Percentiles rank a stretch among this genome's conserved stretches.
Evolutionary conservation across 2,113 vertebrate genomes (phyloP).

Genomic region (Bambusicola thoracicus): DNA sequence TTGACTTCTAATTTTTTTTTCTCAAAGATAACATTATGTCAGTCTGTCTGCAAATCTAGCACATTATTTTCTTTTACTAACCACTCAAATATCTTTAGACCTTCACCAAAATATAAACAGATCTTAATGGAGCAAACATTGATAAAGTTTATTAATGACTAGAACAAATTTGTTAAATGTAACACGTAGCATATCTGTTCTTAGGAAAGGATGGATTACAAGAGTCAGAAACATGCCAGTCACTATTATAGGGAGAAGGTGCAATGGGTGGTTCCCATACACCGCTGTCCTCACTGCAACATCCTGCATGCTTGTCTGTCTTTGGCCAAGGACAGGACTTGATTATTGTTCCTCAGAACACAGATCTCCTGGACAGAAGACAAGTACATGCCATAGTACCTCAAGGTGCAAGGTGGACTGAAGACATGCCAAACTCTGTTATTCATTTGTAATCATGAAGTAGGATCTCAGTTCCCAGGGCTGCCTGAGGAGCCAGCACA

Average conservation of each 20-base stretch:
- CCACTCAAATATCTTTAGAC: not conserved
- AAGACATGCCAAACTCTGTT: not conserved
- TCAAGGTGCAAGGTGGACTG: not conserved
- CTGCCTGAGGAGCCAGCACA: constrained; percentile 4
- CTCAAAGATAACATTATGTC: not conserved
- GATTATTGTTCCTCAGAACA: not conserved
- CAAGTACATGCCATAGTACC: not conserved
- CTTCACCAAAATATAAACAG: not conserved
- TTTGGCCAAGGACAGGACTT: not conserved
- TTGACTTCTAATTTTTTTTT: constrained; percentile 7
- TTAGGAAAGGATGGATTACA: not conserved
- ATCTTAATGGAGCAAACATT: not conserved
- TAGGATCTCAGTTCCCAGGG: constrained; percentile 23
- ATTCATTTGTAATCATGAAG: constrained; percentile 18
- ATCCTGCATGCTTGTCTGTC: not conserved
- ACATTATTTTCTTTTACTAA: not conserved
- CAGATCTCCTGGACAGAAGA: not conserved
- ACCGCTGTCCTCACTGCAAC: not conserved
- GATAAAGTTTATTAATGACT: constrained; percentile 1
- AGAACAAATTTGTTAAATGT: not conserved
- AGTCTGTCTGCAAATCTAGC: constrained; percentile 16
- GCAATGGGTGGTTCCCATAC: not conserved
- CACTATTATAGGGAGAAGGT: not conserved
- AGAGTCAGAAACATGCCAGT: not conserved
- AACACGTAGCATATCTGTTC: not conserved